phyloP scores from a whole-genome alignment of 2,113 vertebrate species.

The Elaphurus davidianus region DNA sequence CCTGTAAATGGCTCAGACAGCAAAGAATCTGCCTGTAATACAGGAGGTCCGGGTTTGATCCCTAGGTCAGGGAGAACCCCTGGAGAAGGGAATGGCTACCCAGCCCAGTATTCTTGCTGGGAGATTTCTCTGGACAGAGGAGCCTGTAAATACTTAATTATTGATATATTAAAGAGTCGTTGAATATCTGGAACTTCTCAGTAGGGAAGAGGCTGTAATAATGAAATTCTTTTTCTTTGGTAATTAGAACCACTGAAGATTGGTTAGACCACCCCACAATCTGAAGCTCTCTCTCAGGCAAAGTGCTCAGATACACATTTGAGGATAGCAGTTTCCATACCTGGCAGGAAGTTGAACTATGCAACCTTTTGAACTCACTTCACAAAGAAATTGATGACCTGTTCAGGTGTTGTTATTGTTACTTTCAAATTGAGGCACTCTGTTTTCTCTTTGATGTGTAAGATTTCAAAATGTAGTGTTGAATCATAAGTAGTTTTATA shows the following conservation, averaged over 20 bases:
- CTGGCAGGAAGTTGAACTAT: background rate
- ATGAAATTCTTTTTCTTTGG: conserved; percentile 12
- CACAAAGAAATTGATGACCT: background rate
- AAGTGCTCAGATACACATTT: background rate
- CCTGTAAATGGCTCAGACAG: background rate
- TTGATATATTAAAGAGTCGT: background rate
- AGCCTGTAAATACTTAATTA: background rate
- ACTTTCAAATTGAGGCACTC: background rate
- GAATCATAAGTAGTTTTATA: background rate
- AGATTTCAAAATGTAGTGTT: background rate
- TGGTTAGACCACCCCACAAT: background rate
- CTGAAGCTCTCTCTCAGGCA: background rate
- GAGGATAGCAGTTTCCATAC: background rate
- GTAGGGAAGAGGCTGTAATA: background rate
- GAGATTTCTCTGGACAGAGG: background rate
- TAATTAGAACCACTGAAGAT: background rate
- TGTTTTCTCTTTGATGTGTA: background rate
- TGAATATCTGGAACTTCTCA: background rate
- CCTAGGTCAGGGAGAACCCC: background rate
- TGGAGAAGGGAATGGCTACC: background rate
- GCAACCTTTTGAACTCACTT: background rate
- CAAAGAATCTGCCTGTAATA: background rate
- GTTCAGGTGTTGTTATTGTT: background rate
- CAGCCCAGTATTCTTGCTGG: background rate
- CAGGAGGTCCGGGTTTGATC: background rate